Conservation (phyloP, 1,140 invertebrate genomes). For the Cotesia chilonis region DNA sequence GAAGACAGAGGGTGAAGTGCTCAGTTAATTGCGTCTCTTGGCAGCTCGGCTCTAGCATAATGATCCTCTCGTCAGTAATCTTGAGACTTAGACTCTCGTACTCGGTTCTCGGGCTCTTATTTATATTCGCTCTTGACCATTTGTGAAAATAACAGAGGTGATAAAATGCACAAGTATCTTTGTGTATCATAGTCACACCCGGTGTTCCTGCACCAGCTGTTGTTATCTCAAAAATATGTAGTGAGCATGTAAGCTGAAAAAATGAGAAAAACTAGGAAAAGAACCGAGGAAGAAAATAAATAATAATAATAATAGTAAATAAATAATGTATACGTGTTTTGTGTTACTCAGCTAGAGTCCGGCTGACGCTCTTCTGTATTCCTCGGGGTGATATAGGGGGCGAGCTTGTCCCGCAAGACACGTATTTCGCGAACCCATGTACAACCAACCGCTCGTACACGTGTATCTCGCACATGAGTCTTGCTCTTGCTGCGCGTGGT, state of each 20-base stretch:
- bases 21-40: constrained; percentile 28
- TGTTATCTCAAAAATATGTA: too few relatives aligned
- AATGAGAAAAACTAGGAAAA: background rate
- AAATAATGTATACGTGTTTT: constrained; percentile 18
- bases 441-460: constrained; percentile 17
- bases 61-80: constrained; percentile 13
- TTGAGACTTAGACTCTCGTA: too few relatives aligned
- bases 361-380: constrained; percentile 18
- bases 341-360: background rate
- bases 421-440: constrained; percentile 13
- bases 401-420: constrained; percentile 19
- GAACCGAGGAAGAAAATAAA: background rate
- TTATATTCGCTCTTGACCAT: background rate
- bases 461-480: constrained; percentile 5
- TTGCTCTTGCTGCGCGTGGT: constrained; percentile 27
- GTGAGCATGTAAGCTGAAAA: constrained; percentile 2
- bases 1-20: constrained; percentile 5
- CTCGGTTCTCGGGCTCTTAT: background rate
- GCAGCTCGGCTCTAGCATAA: constrained; percentile 10
- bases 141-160: too few relatives aligned
- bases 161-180: constrained; percentile 11
- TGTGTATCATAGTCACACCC: too few relatives aligned
- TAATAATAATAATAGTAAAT: constrained; percentile 11
- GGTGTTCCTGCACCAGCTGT: too few relatives aligned
- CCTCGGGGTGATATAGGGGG: background rate